Conservation (phyloP, 35 echinoderm and acorn worm genomes). For the Heliocidaris erythrogramma region DNA sequence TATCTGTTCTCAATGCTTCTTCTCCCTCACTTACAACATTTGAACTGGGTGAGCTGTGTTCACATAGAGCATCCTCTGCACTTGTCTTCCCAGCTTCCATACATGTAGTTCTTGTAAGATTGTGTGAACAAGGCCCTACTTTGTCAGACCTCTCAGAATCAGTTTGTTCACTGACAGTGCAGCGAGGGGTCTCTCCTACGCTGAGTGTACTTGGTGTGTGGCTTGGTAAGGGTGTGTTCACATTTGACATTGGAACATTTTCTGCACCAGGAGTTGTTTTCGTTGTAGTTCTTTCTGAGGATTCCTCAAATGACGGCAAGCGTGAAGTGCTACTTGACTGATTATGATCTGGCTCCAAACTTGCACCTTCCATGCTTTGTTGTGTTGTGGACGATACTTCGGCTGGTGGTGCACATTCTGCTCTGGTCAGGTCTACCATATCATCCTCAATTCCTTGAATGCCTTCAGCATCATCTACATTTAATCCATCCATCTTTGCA, state of each 20-base stretch:
- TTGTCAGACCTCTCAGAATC: not conserved
- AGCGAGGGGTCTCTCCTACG: not conserved
- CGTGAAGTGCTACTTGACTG: not conserved
- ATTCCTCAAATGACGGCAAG: not conserved
- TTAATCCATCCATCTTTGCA: not conserved
- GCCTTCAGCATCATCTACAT: not conserved
- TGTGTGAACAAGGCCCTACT: not conserved
- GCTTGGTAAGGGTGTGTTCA: not conserved
- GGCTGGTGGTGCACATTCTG: not conserved
- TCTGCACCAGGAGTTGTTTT: not conserved
- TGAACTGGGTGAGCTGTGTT: not conserved
- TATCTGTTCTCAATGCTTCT: not conserved
- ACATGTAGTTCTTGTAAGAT: not conserved
- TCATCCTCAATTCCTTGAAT: not conserved
- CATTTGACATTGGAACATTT: not conserved
- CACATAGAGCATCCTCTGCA: not conserved
- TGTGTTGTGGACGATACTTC: not conserved
- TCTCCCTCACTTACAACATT: constrained; percentile 15
- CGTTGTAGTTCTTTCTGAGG: not conserved
- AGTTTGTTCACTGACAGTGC: not conserved
- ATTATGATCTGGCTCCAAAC: not conserved
- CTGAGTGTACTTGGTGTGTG: not conserved
- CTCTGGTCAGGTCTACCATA: not conserved
- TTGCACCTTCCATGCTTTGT: not conserved
- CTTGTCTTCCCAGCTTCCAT: not conserved